These are phyloP conservation scores for Neoaliturus tenellus DNA, from an alignment of 2,888 invertebrate genomes.

Conservation along the genomic window DNA sequence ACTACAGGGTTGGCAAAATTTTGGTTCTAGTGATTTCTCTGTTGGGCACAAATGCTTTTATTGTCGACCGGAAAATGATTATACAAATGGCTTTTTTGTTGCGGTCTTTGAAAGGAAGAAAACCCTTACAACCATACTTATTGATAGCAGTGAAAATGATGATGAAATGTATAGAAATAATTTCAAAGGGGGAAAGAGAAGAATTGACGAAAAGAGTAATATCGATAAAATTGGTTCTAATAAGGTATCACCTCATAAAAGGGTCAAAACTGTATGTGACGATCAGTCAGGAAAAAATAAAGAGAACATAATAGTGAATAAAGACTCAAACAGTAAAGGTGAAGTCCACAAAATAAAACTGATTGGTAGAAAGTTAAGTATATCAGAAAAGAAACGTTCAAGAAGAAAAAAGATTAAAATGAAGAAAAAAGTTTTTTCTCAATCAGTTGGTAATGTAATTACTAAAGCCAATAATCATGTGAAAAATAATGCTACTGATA, in stretches of 20 bases:
- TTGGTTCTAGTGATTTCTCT: slow-evolving; percentile 79
- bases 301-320: neutral
- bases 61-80: slow-evolving; percentile 83
- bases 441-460: slow-evolving; percentile 7
- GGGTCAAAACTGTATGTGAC: neutral
- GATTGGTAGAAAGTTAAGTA: neutral
- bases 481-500: neutral
- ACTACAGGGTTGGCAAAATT: slow-evolving; percentile 61
- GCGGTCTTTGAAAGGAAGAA: slow-evolving; percentile 84
- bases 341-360: neutral
- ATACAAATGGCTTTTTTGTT: slow-evolving; percentile 96
- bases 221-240: neutral
- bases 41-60: slow-evolving; percentile 87
- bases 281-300: neutral
- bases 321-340: neutral
- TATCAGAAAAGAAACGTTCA: slow-evolving; percentile 39
- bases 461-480: neutral
- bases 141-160: neutral
- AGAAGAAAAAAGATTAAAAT: slow-evolving; percentile 70
- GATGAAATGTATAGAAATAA: neutral
- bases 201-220: neutral
- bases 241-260: neutral
- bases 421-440: slow-evolving; percentile 64
- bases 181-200: neutral
- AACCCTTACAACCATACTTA: neutral